Evolutionary conservation across 1,140 invertebrate species (phyloP).

Genomic region (Lysiphlebus fabarum): DNA sequence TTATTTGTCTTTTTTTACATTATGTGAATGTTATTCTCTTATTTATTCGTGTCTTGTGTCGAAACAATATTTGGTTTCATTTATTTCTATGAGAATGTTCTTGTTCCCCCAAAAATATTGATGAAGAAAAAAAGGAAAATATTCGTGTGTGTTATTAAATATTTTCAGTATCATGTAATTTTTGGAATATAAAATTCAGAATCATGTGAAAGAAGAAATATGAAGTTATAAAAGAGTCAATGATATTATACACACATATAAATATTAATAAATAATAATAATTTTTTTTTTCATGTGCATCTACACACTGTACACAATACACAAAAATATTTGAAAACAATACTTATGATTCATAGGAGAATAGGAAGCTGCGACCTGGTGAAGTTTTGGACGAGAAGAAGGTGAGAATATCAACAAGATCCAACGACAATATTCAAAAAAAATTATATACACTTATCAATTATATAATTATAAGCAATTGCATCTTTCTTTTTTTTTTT

Average conservation of each 20-base stretch:
- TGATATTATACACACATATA: no score
- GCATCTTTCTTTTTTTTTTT: neutral
- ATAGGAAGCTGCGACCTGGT: slow-evolving; percentile 86
- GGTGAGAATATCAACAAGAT: slow-evolving; percentile 64
- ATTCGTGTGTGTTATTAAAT: no score
- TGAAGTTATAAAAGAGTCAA: no score
- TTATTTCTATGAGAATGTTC: neutral
- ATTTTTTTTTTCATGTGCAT: neutral
- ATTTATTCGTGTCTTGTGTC: neutral
- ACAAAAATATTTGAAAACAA: slow-evolving; percentile 23
- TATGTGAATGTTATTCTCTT: neutral
- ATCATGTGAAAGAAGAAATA: no score
- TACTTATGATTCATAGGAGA: slow-evolving; percentile 61
- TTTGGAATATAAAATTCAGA: no score
- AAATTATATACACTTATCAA: slow-evolving; percentile 17
- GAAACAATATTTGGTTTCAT: neutral
- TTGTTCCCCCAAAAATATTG: no score
- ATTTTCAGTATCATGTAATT: no score
- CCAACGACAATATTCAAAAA: slow-evolving; percentile 14
- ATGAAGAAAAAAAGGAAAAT: no score
- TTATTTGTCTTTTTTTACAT: slow-evolving; percentile 12
- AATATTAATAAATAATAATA: slow-evolving; percentile 1
- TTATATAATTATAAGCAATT: slow-evolving; percentile 16
- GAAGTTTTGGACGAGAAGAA: slow-evolving; percentile 89
- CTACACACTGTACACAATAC: slow-evolving; percentile 1